A percentile compares a stretch with the other conserved stretches of the same genome.
These are phyloP conservation scores for Fregata magnificens DNA, from an alignment of 2,113 vertebrate species.

Conservation along the genomic window DNA sequence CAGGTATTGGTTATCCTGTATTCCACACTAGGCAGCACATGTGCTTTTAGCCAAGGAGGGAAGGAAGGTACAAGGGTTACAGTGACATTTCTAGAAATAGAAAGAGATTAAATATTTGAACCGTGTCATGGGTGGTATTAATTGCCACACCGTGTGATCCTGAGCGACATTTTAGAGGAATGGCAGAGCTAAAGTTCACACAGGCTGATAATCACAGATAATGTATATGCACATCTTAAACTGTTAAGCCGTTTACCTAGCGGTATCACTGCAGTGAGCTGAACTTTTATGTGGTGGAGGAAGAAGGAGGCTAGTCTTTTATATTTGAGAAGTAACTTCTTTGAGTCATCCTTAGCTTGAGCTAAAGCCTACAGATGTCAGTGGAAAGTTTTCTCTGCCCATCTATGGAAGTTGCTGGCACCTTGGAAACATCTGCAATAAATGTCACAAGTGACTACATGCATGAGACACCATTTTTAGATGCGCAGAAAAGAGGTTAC, in stretches of 20 bases:
- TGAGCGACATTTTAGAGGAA: constrained; percentile 69
- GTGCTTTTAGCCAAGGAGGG: background rate
- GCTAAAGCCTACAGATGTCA: background rate
- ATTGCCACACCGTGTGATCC: constrained; percentile 34
- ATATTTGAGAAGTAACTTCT: background rate
- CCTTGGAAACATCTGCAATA: background rate
- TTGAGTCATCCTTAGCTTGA: background rate
- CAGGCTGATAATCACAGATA: background rate
- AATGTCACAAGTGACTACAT: background rate
- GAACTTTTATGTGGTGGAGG: background rate
- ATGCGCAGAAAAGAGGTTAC: background rate
- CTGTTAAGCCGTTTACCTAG: background rate
- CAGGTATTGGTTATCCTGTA: background rate
- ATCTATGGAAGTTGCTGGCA: background rate
- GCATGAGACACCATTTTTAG: background rate
- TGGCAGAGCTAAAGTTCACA: constrained; percentile 48
- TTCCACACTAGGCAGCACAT: background rate
- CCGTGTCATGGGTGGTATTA: constrained; percentile 41
- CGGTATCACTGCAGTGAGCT: background rate
- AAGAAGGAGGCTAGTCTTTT: background rate
- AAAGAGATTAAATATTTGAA: constrained; percentile 18
- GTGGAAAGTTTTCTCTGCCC: background rate
- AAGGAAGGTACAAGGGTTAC: background rate
- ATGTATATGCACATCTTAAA: background rate
- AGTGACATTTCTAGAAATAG: constrained; percentile 62